A percentile compares a stretch with the other conserved stretches of the same genome.
Evolutionary conservation across 2,113 vertebrate genomes (phyloP).

Genomic region (Hiodon tergisus): DNA sequence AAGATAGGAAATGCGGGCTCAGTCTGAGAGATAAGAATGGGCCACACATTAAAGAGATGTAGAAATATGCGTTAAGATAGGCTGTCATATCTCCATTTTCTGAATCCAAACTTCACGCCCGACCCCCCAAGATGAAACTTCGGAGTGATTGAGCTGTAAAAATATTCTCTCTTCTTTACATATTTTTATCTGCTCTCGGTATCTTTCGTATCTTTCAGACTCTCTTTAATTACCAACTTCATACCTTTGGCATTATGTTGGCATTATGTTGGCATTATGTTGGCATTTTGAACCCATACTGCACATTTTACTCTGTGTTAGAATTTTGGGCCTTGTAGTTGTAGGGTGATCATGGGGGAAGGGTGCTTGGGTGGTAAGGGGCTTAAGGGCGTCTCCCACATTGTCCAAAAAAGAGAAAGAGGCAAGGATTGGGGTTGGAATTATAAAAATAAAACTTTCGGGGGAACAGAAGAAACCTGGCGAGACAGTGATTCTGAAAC

Average conservation of each 20-base stretch:
- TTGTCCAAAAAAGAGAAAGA: too few relatives aligned
- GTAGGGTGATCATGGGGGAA: background rate
- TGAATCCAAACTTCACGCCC: constrained; percentile 14
- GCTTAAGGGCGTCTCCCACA: background rate
- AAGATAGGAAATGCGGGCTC: constrained; percentile 29
- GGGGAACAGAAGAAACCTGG: background rate
- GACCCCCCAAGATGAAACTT: constrained; percentile 39
- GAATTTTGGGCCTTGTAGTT: constrained; percentile 17
- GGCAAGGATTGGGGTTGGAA: background rate
- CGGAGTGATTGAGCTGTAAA: constrained; percentile 25
- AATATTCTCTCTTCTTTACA: constrained; percentile 8
- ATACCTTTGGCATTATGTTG: background rate
- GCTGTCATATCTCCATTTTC: constrained; percentile 18
- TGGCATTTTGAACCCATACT: background rate
- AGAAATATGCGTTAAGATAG: constrained; percentile 17
- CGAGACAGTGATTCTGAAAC: background rate
- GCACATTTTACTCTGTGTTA: background rate
- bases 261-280: background rate
- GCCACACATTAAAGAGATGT: constrained; percentile 33
- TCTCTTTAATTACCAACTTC: background rate
- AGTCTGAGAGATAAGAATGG: constrained; percentile 35
- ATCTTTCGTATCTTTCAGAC: background rate
- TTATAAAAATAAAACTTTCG: background rate
- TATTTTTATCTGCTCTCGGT: background rate
- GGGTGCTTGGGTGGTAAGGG: background rate